These are phyloP conservation scores for Tragelaphus imberbis DNA, from an alignment of 2,113 vertebrate genomes.

Conservation along the genomic window DNA sequence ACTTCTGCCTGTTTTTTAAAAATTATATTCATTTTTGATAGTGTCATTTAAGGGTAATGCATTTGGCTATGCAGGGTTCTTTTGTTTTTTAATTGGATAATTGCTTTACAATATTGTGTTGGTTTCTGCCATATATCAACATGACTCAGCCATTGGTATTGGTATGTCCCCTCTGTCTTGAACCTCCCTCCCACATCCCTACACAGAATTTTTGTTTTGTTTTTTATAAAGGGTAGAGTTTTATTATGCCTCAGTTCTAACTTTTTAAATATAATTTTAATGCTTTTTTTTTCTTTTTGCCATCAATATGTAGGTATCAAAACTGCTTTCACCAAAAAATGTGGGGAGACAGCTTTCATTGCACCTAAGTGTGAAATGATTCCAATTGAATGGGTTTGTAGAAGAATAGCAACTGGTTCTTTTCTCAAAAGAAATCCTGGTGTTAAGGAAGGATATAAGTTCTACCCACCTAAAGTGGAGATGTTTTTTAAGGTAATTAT, in stretches of 20 bases:
- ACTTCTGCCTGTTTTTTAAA: neutral
- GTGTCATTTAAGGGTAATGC: neutral
- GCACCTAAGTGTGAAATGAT: constrained; percentile 97
- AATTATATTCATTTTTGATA: neutral
- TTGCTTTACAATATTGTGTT: neutral
- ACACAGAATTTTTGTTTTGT: neutral
- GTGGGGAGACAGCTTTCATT: constrained; percentile 91
- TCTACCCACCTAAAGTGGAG: constrained; percentile 95
- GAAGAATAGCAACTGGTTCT: constrained; percentile 96
- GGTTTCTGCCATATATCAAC: neutral
- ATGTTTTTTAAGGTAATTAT: constrained; percentile 94
- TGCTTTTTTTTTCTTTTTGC: neutral
- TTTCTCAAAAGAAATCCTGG: constrained; percentile 98
- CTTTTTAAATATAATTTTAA: neutral
- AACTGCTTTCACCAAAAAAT: constrained; percentile 92
- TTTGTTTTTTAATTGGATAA: neutral
- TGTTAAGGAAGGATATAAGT: constrained; percentile 94
- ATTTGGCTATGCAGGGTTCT: neutral
- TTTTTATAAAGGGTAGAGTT: neutral
- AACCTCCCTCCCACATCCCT: neutral
- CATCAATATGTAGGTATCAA: constrained; percentile 85
- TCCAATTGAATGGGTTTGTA: constrained; percentile 97
- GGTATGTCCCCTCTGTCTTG: neutral
- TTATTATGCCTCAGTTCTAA: neutral
- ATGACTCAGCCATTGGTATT: neutral